These are phyloP conservation scores for Indicator maculatus DNA, from an alignment of 2,113 vertebrate genomes.

Conservation along the genomic window DNA sequence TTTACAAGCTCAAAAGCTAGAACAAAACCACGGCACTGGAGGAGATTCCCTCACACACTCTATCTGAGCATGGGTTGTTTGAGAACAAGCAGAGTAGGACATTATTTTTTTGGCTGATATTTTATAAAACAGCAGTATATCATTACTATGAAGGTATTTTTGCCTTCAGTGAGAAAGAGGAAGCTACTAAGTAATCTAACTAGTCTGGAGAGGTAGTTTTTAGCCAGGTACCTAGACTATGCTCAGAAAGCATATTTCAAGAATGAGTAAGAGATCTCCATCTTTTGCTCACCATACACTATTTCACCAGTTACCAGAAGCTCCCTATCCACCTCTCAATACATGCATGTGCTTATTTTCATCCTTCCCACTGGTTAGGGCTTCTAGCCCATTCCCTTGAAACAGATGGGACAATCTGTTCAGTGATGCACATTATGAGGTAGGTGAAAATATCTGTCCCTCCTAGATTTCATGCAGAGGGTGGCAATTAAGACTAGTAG, in stretches of 20 bases:
- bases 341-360: not conserved
- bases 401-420: not conserved
- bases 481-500: not conserved
- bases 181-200: not conserved
- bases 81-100: not conserved
- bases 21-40: not conserved
- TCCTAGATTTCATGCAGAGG: not conserved
- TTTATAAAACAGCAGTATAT: not conserved
- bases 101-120: not conserved
- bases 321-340: rapidly evolving
- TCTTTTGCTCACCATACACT: not conserved
- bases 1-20: not conserved
- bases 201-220: not conserved
- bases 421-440: not conserved
- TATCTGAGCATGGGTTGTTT: not conserved
- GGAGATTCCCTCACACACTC: not conserved
- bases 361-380: not conserved
- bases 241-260: not conserved
- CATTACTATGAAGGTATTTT: not conserved
- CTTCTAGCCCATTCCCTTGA: not conserved
- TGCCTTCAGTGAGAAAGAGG: not conserved
- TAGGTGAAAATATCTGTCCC: not conserved
- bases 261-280: not conserved
- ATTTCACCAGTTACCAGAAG: not conserved
- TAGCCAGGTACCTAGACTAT: not conserved